Evolutionary conservation across 2,113 vertebrate species (phyloP), one percentile per base, ranked within the genome.

Genomic region (Irena cyanogastra): DNA sequence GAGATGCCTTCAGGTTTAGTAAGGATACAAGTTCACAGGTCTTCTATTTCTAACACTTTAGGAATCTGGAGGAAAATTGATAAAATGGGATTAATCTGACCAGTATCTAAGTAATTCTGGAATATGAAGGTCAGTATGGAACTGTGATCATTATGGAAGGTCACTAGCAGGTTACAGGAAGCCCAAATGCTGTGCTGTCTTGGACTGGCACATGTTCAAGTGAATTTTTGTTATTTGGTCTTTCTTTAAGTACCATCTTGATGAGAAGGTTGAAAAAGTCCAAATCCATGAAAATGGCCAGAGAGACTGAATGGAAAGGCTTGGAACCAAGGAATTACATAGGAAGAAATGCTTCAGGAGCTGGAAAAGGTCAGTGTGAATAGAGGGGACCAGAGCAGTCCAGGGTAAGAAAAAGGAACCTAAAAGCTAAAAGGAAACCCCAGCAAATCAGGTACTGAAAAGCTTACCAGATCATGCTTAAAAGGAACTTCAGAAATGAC

Each of bases 401-500:
- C 11, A 37, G 76, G 56, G 13, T 74, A 94, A 94, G 68, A 81
- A 95, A 97, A 97, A 95, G 12, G 22, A 47, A 74, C 27, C 63
- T 77, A 28, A 42, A 83, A 37, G 27, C 11, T 68, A 18, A 57
- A 79, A 93, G 30, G 9, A 27, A 47, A 2, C 0, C 3, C 27
- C 22, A 7, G 4, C 8, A 69, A 49, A 33, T 70, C 27, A 89
- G 72, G 53, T 89, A 69, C 35, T 89, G 93, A 87, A 84, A 87
- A 91, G 49, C 13, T 90, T 60, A 57, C 12, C 71, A 90, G 64
- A 94, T 86, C 63, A 78, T 64, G 57, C 35, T 95, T 83, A 86
- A 95, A 95, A 83, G 75, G 69, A 92, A 93, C 9, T 39, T 89
- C 70, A 92, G 41, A 59, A 72, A 95, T 77, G 41, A 88, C 77